These are phyloP conservation scores for Parnassius smintheus DNA, from an alignment of 2,888 invertebrate genomes.

Conservation along the genomic window DNA sequence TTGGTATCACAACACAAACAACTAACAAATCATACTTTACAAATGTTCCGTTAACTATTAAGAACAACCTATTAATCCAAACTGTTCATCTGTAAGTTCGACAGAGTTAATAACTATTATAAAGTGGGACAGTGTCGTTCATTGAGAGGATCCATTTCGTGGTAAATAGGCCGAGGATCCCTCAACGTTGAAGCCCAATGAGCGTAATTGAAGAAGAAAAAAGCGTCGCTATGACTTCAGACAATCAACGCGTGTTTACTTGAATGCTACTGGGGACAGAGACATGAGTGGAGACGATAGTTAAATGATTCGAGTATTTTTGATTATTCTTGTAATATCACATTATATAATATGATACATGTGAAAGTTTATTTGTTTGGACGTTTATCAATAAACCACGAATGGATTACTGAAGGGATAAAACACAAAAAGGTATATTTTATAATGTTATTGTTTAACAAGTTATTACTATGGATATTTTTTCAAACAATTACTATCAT, in stretches of 20 bases:
- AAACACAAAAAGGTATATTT: too few species aligned
- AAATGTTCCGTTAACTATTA: constrained; percentile 8
- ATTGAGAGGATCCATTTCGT: constrained; percentile 10
- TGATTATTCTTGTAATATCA: too few species aligned
- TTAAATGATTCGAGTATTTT: too few species aligned
- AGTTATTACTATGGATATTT: too few species aligned
- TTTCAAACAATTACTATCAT: too few species aligned
- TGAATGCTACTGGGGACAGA: constrained; percentile 24
- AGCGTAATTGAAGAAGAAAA: constrained; percentile 33
- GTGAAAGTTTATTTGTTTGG: too few species aligned
- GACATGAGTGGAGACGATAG: constrained; percentile 26
- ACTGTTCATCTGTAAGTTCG: neutral
- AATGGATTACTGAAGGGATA: too few species aligned
- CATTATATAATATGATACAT: too few species aligned
- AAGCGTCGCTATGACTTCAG: constrained; percentile 41
- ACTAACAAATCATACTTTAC: neutral
- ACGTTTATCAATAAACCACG: too few species aligned
- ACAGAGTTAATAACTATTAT: constrained; percentile 14
- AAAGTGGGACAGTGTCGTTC: constrained; percentile 15
- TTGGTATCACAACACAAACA: neutral
- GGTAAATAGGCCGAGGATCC: constrained; percentile 16
- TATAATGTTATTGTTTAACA: too few species aligned
- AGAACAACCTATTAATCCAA: constrained; percentile 16
- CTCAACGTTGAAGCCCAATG: constrained; percentile 28
- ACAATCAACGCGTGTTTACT: constrained; percentile 39